These are phyloP conservation scores for Acleris cristana DNA, from an alignment of 2,888 invertebrate genomes.

Conservation along the genomic window DNA sequence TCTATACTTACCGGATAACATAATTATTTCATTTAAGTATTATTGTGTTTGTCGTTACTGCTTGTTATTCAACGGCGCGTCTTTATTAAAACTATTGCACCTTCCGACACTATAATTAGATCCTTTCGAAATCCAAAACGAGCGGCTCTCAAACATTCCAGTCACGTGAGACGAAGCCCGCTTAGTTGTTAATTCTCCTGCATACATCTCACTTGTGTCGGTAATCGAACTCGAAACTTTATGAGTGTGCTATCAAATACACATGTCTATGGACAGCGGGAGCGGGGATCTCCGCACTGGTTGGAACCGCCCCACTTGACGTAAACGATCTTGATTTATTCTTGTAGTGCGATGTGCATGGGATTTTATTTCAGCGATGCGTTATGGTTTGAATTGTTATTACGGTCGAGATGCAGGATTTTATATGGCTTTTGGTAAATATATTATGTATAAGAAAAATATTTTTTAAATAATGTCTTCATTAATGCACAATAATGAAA, in stretches of 20 bases:
- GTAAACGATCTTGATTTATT: constrained; percentile 11
- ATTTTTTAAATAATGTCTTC: too few species aligned
- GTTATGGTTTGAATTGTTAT: neutral
- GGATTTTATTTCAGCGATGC: neutral
- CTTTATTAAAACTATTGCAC: constrained; percentile 28
- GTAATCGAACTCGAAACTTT: constrained; percentile 68
- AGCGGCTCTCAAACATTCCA: constrained; percentile 52
- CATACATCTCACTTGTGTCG: constrained; percentile 60
- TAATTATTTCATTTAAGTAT: neutral
- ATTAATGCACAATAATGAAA: neutral
- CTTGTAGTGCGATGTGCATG: neutral
- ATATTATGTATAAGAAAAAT: too few species aligned
- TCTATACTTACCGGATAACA: neutral
- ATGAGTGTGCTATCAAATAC: constrained; percentile 52
- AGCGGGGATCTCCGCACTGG: constrained; percentile 10
- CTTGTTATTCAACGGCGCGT: constrained; percentile 23
- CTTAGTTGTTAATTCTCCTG: constrained; percentile 62
- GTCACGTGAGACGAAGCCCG: constrained; percentile 61
- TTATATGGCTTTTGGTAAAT: neutral
- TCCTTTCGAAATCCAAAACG: constrained; percentile 32
- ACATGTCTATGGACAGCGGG: constrained; percentile 35
- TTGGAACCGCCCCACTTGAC: constrained; percentile 7
- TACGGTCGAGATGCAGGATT: neutral
- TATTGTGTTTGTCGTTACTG: too few species aligned
- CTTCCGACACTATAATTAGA: constrained; percentile 27